Evolutionary conservation across 2,888 invertebrate species (phyloP).

Genomic region (Steinernema hermaphroditum): DNA sequence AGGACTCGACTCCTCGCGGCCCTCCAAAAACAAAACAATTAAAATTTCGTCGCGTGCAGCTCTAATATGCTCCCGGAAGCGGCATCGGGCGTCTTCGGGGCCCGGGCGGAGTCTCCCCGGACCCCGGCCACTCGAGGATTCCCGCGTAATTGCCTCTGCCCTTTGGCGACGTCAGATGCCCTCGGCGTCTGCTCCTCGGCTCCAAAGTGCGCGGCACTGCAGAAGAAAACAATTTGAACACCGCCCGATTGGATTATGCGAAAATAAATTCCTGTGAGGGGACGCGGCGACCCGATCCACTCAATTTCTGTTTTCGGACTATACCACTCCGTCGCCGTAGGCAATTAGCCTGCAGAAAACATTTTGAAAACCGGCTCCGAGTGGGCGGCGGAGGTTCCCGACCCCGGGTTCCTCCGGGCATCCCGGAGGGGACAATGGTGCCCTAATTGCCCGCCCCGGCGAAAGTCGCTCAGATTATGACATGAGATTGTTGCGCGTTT

Average conservation of each 20-base stretch:
- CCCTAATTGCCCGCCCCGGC: constrained; percentile 19
- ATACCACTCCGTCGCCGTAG: constrained; percentile 21
- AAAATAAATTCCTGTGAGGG: constrained; percentile 21
- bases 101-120: background rate
- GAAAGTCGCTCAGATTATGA: constrained; percentile 23
- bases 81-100: background rate
- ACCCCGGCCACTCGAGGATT: no score
- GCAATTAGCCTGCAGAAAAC: constrained; percentile 25
- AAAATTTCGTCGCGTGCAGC: constrained; percentile 19
- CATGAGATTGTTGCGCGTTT: constrained; percentile 29
- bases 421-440: constrained; percentile 24
- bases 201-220: constrained; percentile 11
- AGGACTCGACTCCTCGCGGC: constrained; percentile 9
- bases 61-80: constrained; percentile 16
- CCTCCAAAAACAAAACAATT: constrained; percentile 29
- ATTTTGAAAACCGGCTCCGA: background rate
- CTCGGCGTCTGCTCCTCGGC: background rate
- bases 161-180: constrained; percentile 8
- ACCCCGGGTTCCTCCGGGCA: background rate
- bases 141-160: background rate
- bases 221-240: constrained; percentile 25
- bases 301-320: constrained; percentile 26
- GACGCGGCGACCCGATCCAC: constrained; percentile 24
- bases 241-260: constrained; percentile 16
- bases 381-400: constrained; percentile 1